Evolutionary conservation across 1,140 invertebrate species (phyloP), one percentile per base, ranked within the genome.

Genomic region (Drosophila gunungcola): DNA sequence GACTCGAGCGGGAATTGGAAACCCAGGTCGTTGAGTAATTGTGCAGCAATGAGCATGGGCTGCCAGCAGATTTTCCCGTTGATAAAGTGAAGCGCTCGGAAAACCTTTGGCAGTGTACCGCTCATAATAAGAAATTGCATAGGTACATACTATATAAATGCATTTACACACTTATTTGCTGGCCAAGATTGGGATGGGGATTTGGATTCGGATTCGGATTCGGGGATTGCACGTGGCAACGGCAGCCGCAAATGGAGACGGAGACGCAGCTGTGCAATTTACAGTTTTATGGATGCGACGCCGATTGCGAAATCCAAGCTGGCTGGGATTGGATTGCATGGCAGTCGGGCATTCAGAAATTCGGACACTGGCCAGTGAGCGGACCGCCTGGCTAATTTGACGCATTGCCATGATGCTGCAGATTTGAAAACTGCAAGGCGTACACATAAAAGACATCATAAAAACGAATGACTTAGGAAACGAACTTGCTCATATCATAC

Each of bases 71-170:
- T 86, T 86, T 85, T 70, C 75, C 76, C 84, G 75, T 73, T 86
- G 83, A 86, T 86, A 86, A 86, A 86, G 79, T 88, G 78, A 67
- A 85, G 51, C 68, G 61, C 65, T 80, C 51, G 74, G 65, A 76
- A 88, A 86, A 80, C 72, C 83, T 77, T 77, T 77, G 42, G 36
- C 74, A 77, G 54, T 49, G 54, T 32, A 42, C 45, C 51, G 74
- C 74, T 83, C 84, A 86, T 88, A 88, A 86, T 86, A 88, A 88
- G 83, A 83, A 86, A 86, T 83, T 83, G 76, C 74, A 82, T 61
- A 76, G 32, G 49, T 39, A 63, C 62, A 72, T 42, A 21, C 16
- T 21, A 21, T 21, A 55, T 34, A 63, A 32, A 76, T 77, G 62
- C 53, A 63, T 56, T 45, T 53, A 69, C 64, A 70, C 64, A 70